Evolutionary conservation across 2,113 vertebrate species (phyloP), one percentile per base, ranked within the genome.

Genomic region (Ammodytes marinus): DNA sequence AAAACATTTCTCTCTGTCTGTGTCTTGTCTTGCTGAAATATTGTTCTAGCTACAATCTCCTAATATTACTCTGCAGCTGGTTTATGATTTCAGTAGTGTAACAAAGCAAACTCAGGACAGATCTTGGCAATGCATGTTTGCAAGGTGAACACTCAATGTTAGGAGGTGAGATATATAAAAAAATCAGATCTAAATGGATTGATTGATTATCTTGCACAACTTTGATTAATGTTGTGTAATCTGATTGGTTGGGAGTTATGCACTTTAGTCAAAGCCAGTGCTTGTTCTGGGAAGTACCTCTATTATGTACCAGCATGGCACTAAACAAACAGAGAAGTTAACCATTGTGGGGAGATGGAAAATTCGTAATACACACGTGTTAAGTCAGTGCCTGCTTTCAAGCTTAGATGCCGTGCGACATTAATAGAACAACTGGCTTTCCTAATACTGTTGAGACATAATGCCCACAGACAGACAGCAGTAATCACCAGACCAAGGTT

Each of bases 151-250:
- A 61, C 35, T 17, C 14, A 43, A 17, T 65, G 55, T 75, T 74
- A 77, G 50, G 50, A 79, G 42, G 59, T 84, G 61, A 85, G 70
- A 63, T 67, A 39, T 27, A 27, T 1, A 27, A 27, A 74, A 78
- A 66, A 77, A 67, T 49, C 40, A 6, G 74, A 71, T 81, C 55
- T 49, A 40, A 65, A 8, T 35, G 67, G 79, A 87, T 89, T 84
- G 83, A 50, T 52, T 52, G 6, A 73, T 69, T 67, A 53, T 84
- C 83, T 80, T 68, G 13, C 61, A 60, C 57, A 70, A 27, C 79
- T 39, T 83, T 86, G 55, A 65, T 74, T 83, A 46, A 66, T 68
- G 52, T 67, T 82, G 69, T 53, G 53, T 75, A 75, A 83, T 72
- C 82, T 72, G 65, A 40, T 37, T 45, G 35, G 42, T 57, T 57